Base-by-base conservation (phyloP, 2,797 vertebrate species). In the Helicolenus hilgendorfi region DNA sequence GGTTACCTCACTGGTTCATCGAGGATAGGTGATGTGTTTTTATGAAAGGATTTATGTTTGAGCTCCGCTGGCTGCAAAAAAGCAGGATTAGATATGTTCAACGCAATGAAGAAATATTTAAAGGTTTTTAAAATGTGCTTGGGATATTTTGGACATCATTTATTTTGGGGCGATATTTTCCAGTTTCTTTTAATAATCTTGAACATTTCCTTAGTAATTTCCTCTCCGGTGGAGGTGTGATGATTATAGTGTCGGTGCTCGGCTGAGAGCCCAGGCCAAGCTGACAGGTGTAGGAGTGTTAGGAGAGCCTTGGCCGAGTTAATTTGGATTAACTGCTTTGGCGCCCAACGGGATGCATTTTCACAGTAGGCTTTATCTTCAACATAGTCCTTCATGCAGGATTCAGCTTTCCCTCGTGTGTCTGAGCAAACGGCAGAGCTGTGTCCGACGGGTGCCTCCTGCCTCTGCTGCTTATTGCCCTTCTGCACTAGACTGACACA, bases 241-340 rank as follows among this genome's bases (percentile, higher is more conserved):
- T 74, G 58, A 84, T 86, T 65, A 41, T 14, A 56, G 59, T 1
- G 33, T 58, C 71, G 74, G 77, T 77, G 82, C 81, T 85, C 5
- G 18, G 84, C 72, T 76, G 53, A 41, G 79, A 86, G 93, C 73
- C 86, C 71, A 36, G 85, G 86, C 84, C 83, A 84, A 77, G 86
- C 65, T 87, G 90, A 94, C 95, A 95, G 96, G 95, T 96, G 95
- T 93, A 86, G 87, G 89, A 91, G 87, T 88, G 81, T 89, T 84
- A 65, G 79, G 70, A 86, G 89, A 88, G 87, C 92, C 89, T 94
- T 79, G 83, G 86, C 2, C 41, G 83, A 91, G 87, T 94, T 96
- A 59, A 95, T 96, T 94, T 94, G 92, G 95, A 96, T 95, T 92
- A 95, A 90, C 85, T 79, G 74, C 81, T 83, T 87, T 92, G 89